Evolutionary conservation across 1,140 invertebrate species (phyloP).

Genomic region (Eubasilissa regina): DNA sequence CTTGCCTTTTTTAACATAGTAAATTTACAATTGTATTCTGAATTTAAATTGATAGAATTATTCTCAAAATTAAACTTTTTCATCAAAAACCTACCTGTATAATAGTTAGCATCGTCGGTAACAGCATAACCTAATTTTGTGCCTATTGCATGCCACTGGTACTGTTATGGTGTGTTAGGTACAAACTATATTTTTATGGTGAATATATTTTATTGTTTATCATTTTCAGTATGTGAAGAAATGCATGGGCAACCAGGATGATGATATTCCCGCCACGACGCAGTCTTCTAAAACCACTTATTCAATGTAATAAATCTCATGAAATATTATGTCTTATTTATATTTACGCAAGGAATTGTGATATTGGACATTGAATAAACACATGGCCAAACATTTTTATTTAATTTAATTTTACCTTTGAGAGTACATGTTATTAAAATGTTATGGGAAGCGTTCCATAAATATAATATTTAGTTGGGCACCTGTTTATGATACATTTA

Average conservation of each 20-base stretch:
- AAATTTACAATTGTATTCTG: too few species aligned
- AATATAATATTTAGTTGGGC: conserved; percentile 50
- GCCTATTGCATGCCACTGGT: too few species aligned
- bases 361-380: conserved; percentile 55
- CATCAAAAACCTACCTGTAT: too few species aligned
- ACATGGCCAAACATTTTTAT: conserved; percentile 47
- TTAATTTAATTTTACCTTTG: conserved; percentile 49
- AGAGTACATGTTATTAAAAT: conserved; percentile 46
- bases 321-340: background rate
- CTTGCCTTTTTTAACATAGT: too few species aligned
- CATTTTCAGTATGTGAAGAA: conserved; percentile 82
- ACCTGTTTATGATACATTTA: conserved; percentile 59
- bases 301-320: conserved; percentile 66
- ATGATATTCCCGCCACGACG: conserved; percentile 74
- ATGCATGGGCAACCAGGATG: conserved; percentile 78
- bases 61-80: too few species aligned
- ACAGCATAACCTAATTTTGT: too few species aligned
- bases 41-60: too few species aligned
- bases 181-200: background rate
- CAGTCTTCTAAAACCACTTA: conserved; percentile 73
- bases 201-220: conserved; percentile 1
- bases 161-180: too few species aligned
- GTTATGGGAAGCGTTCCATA: conserved; percentile 45
- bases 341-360: conserved; percentile 49
- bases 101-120: too few species aligned